Evolutionary conservation across 2,888 invertebrate species (phyloP).

Genomic region (Griposia aprilina): DNA sequence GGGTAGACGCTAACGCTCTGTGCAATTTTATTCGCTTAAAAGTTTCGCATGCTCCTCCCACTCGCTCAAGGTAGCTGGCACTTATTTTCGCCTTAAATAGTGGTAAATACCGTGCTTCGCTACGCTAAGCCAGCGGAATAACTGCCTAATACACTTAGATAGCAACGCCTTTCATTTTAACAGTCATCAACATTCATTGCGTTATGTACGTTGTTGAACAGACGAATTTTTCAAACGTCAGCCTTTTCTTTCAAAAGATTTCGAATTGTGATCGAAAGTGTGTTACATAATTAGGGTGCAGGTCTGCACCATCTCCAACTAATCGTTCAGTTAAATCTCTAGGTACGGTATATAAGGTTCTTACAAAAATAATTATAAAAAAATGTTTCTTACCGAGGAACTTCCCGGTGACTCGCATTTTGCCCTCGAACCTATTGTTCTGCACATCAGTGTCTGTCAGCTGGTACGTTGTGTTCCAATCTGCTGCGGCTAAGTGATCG

Average conservation of each 20-base stretch:
- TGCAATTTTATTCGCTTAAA: too few species aligned
- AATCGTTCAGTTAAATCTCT: neutral
- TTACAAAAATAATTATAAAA: neutral
- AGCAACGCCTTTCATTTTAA: too few species aligned
- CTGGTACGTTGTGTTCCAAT: slow-evolving; percentile 76
- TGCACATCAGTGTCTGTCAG: slow-evolving; percentile 72
- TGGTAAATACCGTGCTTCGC: neutral
- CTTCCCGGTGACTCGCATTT: slow-evolving; percentile 82
- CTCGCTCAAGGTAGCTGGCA: too few species aligned
- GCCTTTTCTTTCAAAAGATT: too few species aligned
- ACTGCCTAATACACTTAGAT: too few species aligned
- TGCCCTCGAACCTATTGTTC: slow-evolving; percentile 72
- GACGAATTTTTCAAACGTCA: too few species aligned
- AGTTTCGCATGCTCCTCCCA: too few species aligned
- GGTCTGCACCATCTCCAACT: too few species aligned
- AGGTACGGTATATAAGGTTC: neutral
- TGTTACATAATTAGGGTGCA: neutral
- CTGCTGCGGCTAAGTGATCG: slow-evolving; percentile 72
- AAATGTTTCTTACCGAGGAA: slow-evolving; percentile 85
- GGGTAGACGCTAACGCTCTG: too few species aligned
- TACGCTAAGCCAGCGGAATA: neutral
- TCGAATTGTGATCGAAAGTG: neutral
- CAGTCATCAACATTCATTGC: too few species aligned
- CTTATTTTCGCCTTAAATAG: too few species aligned
- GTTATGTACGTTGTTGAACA: too few species aligned